phyloP scores from a whole-genome alignment of 2,888 invertebrate genomes.

The Drosophila dives region DNA sequence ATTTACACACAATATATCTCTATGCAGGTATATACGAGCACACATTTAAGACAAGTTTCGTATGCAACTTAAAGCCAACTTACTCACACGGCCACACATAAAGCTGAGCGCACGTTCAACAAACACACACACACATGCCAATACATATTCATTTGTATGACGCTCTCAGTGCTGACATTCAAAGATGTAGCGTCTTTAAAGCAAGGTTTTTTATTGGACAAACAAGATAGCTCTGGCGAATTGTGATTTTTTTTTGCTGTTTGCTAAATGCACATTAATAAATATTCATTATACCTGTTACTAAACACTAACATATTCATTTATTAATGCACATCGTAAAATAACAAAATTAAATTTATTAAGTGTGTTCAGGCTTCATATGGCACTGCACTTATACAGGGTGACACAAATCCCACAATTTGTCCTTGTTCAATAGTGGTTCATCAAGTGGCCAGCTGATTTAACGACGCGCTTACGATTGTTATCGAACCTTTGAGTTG shows the following conservation, averaged over 20 bases:
- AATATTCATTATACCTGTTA: conserved; percentile 20
- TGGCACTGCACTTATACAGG: conserved; percentile 35
- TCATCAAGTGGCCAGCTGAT: conserved; percentile 46
- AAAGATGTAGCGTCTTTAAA: conserved; percentile 51
- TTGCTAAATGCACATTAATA: conserved; percentile 36
- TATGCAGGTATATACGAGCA: conserved; percentile 21
- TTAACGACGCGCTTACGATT: conserved; percentile 24
- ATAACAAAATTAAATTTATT: conserved; percentile 8
- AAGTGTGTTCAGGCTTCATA: neutral
- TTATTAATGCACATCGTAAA: conserved; percentile 6
- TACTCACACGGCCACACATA: conserved; percentile 20
- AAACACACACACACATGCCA: neutral
- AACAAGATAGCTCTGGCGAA: conserved; percentile 50
- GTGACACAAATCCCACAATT: conserved; percentile 21
- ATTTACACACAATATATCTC: conserved; percentile 12
- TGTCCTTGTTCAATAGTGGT: conserved; percentile 36
- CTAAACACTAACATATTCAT: conserved; percentile 21
- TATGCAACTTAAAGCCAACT: conserved; percentile 57
- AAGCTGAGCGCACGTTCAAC: conserved; percentile 24
- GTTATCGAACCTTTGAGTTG: conserved; percentile 42
- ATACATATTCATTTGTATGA: conserved; percentile 24
- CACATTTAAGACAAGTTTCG: conserved; percentile 57
- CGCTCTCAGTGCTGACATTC: conserved; percentile 63
- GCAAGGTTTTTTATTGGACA: conserved; percentile 58
- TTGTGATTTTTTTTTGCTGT: conserved; percentile 26